phyloP scores from a whole-genome alignment of 1,140 invertebrate genomes.

The Chironomus tepperi region DNA sequence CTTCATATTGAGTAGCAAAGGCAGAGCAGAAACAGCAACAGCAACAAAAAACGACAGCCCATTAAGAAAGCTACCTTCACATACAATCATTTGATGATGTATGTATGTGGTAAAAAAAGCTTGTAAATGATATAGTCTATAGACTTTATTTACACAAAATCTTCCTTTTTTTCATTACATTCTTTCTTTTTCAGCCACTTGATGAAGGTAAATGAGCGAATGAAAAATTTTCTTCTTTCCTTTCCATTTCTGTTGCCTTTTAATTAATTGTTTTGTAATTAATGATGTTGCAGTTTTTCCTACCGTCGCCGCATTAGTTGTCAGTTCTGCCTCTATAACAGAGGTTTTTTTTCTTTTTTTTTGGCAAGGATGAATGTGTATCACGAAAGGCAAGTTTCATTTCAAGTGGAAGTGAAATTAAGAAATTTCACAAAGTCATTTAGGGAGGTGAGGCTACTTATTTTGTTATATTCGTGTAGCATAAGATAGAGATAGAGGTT shows the following conservation, averaged over 20 bases:
- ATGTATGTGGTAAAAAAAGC: not conserved
- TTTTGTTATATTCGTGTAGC: not conserved
- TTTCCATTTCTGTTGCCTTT: not conserved
- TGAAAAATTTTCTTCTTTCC: not conserved
- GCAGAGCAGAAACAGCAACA: not conserved
- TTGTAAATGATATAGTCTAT: not conserved
- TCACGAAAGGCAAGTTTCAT: not conserved
- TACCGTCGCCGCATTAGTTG: not conserved
- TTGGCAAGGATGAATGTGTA: not conserved
- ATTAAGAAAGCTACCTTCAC: not conserved
- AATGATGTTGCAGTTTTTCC: slow-evolving; percentile 22
- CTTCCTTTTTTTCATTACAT: slow-evolving; percentile 9
- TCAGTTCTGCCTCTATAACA: not conserved
- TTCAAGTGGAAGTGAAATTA: slow-evolving; percentile 10
- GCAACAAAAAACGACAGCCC: not conserved
- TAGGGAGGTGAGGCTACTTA: not conserved
- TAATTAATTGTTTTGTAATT: slow-evolving; percentile 24
- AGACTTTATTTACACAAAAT: not conserved
- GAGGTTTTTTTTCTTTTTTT: not conserved
- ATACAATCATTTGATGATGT: not conserved
- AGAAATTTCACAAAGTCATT: slow-evolving; percentile 22
- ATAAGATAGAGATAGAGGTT: not conserved
- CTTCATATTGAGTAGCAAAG: not conserved
- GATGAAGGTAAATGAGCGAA: slow-evolving; percentile 18
- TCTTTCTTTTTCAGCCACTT: not conserved